These are phyloP conservation scores for Gymnobelideus leadbeateri DNA, from an alignment of 2,113 vertebrate genomes.

Conservation along the genomic window DNA sequence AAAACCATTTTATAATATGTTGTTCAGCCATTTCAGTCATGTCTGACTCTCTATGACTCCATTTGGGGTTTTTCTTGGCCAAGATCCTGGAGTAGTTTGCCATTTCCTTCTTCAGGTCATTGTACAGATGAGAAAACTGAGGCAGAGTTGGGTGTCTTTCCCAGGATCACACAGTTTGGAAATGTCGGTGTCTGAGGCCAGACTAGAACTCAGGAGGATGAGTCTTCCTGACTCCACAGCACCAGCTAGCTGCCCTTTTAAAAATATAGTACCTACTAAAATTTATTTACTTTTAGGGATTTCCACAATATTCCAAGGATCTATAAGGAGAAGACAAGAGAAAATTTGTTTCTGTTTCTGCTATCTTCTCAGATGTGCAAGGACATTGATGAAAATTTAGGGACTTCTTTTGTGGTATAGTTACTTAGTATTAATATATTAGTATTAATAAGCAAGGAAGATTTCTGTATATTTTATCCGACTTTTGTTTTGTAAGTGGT, in stretches of 20 bases:
- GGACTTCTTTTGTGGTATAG: constrained; percentile 5
- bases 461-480: constrained; percentile 36
- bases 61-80: neutral
- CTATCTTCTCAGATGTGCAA: neutral
- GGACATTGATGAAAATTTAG: constrained; percentile 27
- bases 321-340: neutral
- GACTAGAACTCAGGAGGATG: neutral
- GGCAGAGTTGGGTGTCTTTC: neutral
- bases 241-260: neutral
- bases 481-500: neutral
- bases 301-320: neutral
- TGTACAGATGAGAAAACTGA: neutral
- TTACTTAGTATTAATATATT: constrained; percentile 46
- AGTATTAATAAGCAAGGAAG: constrained; percentile 42
- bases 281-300: constrained; percentile 6
- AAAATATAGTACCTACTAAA: constrained; percentile 20
- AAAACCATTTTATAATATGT: constrained; percentile 4
- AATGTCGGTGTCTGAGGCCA: neutral
- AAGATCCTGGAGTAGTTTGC: neutral
- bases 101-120: neutral
- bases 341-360: neutral
- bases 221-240: neutral
- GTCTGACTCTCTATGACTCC: neutral
- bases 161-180: neutral
- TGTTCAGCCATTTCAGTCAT: neutral